Evolutionary conservation across 2,113 vertebrate species (phyloP).

Genomic region (Ochotona curzoniae): DNA sequence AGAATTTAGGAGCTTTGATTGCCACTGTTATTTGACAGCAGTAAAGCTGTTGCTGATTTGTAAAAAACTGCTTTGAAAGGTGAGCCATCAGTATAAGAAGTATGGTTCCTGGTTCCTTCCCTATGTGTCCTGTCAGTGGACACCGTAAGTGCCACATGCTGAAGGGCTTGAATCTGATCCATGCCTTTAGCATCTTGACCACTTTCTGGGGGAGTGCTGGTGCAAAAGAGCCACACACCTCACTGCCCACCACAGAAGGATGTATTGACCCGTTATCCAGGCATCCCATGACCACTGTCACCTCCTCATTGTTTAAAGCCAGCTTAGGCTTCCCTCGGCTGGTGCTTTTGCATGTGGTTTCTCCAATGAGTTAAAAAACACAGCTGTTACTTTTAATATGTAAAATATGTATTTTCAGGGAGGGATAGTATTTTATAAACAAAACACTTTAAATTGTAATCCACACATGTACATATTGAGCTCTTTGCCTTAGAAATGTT

Average conservation of each 20-base stretch:
- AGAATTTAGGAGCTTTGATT: neutral
- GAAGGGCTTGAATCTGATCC: neutral
- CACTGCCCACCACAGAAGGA: neutral
- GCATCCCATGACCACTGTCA: neutral
- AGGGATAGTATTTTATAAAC: constrained; percentile 55
- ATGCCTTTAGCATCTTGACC: neutral
- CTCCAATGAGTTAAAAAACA: constrained; percentile 53
- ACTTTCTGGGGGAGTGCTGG: neutral
- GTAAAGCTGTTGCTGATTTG: neutral
- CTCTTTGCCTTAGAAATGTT: constrained; percentile 25
- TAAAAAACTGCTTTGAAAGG: neutral
- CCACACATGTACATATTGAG: constrained; percentile 32
- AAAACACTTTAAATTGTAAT: constrained; percentile 53
- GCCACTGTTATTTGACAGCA: neutral
- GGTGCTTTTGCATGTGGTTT: constrained; percentile 68
- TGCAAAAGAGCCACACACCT: neutral
- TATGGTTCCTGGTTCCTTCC: neutral
- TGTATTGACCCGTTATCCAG: neutral
- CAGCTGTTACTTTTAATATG: constrained; percentile 73
- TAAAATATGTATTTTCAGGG: constrained; percentile 48
- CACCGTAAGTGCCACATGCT: neutral
- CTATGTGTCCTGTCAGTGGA: neutral
- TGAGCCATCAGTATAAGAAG: neutral
- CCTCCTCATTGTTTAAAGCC: neutral
- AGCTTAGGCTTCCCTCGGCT: neutral